phyloP scores from a whole-genome alignment of 1,140 invertebrate species.

The Drosophila pallidifrons region DNA sequence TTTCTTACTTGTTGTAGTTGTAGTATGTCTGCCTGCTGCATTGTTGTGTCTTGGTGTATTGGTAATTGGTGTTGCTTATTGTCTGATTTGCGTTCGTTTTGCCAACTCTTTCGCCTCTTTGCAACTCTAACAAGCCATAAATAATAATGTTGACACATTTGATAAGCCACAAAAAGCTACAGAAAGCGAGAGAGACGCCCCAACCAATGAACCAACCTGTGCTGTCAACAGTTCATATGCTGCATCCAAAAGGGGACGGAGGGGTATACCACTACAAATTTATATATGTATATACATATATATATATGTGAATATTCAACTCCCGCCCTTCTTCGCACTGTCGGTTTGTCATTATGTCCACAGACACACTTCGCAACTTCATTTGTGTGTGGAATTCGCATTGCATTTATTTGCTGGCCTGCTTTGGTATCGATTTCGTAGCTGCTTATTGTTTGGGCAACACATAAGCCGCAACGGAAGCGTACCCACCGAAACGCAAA shows the following conservation, averaged over 20 bases:
- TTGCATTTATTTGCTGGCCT: slow-evolving; percentile 34
- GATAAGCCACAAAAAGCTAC: slow-evolving; percentile 61
- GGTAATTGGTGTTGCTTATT: slow-evolving; percentile 43
- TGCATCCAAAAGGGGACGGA: too few relatives aligned
- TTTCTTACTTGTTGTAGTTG: slow-evolving; percentile 3
- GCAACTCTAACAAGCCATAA: slow-evolving; percentile 73
- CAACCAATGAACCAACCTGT: slow-evolving; percentile 15
- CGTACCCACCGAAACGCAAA: slow-evolving; percentile 16
- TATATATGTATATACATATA: too few relatives aligned
- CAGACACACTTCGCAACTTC: neutral
- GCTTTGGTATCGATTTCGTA: slow-evolving; percentile 47
- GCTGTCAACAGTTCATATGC: slow-evolving; percentile 29
- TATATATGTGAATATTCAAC: too few relatives aligned
- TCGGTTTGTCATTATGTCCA: neutral
- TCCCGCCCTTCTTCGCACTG: neutral
- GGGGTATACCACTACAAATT: too few relatives aligned
- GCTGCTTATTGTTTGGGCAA: slow-evolving; percentile 45
- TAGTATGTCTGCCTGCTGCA: neutral
- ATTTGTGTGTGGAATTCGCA: slow-evolving; percentile 33
- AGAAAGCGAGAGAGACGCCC: neutral
- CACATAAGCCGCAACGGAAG: slow-evolving; percentile 42
- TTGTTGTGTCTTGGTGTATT: slow-evolving; percentile 31
- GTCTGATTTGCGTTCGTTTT: slow-evolving; percentile 65
- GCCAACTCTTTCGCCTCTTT: slow-evolving; percentile 73
- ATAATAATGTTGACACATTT: slow-evolving; percentile 79